These are phyloP conservation scores for Andrena flavipes DNA, from an alignment of 2,888 invertebrate genomes.

Conservation along the genomic window DNA sequence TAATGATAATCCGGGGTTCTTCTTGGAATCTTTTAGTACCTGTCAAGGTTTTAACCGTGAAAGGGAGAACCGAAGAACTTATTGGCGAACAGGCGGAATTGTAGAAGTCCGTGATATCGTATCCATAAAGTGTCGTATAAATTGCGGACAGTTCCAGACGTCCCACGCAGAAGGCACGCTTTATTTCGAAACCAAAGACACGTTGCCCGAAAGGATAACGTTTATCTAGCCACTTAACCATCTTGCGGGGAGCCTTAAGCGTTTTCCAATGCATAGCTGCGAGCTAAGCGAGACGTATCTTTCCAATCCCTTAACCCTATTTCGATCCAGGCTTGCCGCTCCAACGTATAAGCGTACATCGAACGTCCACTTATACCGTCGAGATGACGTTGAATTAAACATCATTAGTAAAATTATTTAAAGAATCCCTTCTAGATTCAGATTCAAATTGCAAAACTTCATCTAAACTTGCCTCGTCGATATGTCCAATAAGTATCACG, in stretches of 20 bases:
- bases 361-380: not conserved
- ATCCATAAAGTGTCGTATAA: constrained; percentile 30
- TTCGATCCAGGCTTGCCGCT: constrained; percentile 6
- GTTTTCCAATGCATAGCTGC: constrained; percentile 80
- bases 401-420: not conserved
- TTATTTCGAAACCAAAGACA: constrained; percentile 53
- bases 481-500: not conserved
- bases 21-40: not conserved
- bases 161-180: constrained; percentile 44
- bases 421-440: not conserved
- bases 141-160: constrained; percentile 36
- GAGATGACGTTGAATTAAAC: not conserved
- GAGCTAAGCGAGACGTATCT: constrained; percentile 68
- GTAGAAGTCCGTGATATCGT: not conserved
- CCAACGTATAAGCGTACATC: not conserved
- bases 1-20: no score
- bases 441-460: no score
- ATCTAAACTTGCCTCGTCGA: no score
- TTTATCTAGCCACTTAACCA: constrained; percentile 78
- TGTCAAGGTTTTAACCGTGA: not conserved
- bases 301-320: constrained; percentile 60
- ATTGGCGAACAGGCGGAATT: not conserved
- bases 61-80: not conserved
- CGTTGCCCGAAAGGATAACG: constrained; percentile 73
- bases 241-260: constrained; percentile 74